Evolutionary conservation across 2,888 invertebrate genomes (phyloP).

Genomic region (Thymelicus lineola): DNA sequence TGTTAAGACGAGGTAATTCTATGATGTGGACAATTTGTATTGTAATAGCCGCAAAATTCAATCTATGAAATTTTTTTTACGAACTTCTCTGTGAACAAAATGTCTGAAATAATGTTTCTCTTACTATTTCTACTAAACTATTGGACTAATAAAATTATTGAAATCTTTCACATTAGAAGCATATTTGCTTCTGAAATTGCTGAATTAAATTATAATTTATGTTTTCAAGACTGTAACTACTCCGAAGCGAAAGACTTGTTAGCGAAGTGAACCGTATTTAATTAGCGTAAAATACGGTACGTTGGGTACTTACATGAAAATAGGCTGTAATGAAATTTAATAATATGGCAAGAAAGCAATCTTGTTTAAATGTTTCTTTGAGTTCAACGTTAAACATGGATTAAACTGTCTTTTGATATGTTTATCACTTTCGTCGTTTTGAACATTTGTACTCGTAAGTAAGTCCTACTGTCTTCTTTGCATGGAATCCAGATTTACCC

Average conservation of each 20-base stretch:
- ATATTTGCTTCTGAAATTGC: too few species aligned
- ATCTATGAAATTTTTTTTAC: too few species aligned
- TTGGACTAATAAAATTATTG: too few species aligned
- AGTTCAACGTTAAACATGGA: conserved; percentile 26
- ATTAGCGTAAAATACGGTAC: conserved; percentile 63
- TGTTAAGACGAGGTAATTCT: too few species aligned
- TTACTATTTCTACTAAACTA: too few species aligned
- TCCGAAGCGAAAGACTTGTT: conserved; percentile 30
- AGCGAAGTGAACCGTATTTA: conserved; percentile 43
- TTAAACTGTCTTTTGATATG: conserved; percentile 20
- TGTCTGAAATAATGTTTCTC: too few species aligned
- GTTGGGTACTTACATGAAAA: conserved; percentile 55
- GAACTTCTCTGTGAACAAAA: too few species aligned
- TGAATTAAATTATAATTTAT: conserved; percentile 42
- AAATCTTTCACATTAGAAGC: too few species aligned
- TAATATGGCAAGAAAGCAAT: conserved; percentile 42
- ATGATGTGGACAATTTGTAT: too few species aligned
- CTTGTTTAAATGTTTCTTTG: conserved; percentile 37
- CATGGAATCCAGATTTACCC: background rate
- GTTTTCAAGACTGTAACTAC: conserved; percentile 31
- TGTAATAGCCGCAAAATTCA: too few species aligned
- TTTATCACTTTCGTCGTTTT: conserved; percentile 12
- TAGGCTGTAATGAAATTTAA: conserved; percentile 48
- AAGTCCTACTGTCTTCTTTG: background rate
- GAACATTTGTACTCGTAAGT: background rate